phyloP scores from a whole-genome alignment of 30 jellyfish, hydroid and myxozoan species.

The Nemopilema nomurai region DNA sequence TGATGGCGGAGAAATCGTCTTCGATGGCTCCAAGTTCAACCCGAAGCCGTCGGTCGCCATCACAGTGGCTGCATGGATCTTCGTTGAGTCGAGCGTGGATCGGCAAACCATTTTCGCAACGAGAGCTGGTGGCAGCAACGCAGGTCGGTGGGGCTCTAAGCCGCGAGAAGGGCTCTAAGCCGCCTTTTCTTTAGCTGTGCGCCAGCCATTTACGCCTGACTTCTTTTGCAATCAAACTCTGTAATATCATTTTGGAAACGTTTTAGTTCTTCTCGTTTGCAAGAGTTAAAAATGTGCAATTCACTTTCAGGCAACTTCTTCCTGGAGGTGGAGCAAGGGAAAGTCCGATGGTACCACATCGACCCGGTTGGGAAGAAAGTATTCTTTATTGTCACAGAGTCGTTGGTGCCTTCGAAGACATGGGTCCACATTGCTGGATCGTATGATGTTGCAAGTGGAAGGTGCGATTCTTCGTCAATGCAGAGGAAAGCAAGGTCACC shows the following conservation, averaged over 20 bases:
- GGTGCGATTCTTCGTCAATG: constrained; percentile 77
- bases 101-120: constrained; percentile 82
- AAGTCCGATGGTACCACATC: constrained; percentile 82
- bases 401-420: constrained; percentile 67
- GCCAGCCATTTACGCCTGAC: too few species aligned
- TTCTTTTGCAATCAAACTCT: too few species aligned
- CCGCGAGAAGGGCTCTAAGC: too few species aligned
- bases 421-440: constrained; percentile 96
- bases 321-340: constrained; percentile 93
- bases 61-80: constrained; percentile 94
- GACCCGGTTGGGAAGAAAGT: constrained; percentile 61
- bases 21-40: constrained; percentile 72
- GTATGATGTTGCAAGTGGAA: constrained; percentile 69
- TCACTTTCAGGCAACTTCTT: constrained; percentile 56
- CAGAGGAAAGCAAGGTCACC: constrained; percentile 70
- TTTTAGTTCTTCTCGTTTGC: too few species aligned
- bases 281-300: too few species aligned
- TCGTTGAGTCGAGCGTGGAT: constrained; percentile 56
- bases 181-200: too few species aligned
- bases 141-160: constrained; percentile 21
- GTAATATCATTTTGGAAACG: too few species aligned
- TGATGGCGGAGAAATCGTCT: constrained; percentile 80
- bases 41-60: constrained; percentile 81
- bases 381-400: constrained; percentile 71
- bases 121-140: constrained; percentile 48